Conservation (phyloP, 2,797 vertebrate genomes). For the Pitangus sulphuratus region DNA sequence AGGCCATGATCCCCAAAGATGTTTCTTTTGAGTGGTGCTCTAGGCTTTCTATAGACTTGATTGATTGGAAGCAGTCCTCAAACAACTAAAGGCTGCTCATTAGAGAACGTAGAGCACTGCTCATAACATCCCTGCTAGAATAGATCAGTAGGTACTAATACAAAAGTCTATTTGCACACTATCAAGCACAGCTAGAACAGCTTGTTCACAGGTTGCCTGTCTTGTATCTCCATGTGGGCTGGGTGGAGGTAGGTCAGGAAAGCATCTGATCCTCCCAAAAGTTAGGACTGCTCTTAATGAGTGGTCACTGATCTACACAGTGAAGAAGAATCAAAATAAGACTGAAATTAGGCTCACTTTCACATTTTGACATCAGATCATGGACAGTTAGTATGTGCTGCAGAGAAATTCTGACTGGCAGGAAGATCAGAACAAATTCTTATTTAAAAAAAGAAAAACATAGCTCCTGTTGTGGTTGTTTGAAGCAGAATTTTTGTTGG, state of each 20-base stretch:
- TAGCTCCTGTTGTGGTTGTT: not conserved
- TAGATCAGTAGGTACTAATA: not conserved
- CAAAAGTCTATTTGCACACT: not conserved
- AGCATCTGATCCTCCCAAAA: not conserved
- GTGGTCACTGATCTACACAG: not conserved
- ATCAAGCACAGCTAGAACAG: not conserved
- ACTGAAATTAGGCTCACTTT: not conserved
- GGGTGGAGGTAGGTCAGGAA: not conserved
- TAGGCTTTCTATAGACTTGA: not conserved
- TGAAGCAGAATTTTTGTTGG: not conserved
- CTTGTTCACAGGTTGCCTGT: not conserved
- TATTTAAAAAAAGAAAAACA: not conserved
- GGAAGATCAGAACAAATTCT: not conserved
- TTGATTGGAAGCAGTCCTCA: not conserved
- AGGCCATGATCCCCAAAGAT: not conserved
- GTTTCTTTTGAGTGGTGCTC: not conserved
- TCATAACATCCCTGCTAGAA: not conserved
- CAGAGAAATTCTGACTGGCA: not conserved
- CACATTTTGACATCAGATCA: not conserved
- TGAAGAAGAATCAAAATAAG: not conserved
- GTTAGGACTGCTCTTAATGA: not conserved
- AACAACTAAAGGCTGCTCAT: not conserved
- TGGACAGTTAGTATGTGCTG: not conserved
- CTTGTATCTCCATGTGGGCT: not conserved
- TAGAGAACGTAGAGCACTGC: fast-evolving